Evolutionary conservation across 2,113 vertebrate species (phyloP), one percentile per base, ranked within the genome.

Genomic region (Phylloscopus whistleri): DNA sequence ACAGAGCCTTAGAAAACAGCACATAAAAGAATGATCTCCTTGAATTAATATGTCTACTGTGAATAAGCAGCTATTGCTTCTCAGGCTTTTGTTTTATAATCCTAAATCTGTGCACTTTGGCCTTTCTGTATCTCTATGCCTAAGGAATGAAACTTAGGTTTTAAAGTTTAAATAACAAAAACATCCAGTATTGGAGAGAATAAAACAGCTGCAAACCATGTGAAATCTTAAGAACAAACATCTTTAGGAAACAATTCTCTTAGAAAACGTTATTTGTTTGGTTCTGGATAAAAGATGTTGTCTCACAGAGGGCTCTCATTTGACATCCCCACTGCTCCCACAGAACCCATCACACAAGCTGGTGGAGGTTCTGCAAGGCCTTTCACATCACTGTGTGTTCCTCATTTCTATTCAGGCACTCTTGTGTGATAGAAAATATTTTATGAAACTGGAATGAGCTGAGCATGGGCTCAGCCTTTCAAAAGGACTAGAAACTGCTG

Each of bases 81-180:
- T 89, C 62, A 90, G 86, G 75, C 82, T 95, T 93, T 95, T 81
- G 49, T 93, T 95, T 97, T 90, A 88, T 96, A 97, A 96, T 95
- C 68, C 85, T 88, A 89, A 95, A 94, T 63, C 52, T 90, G 30
- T 84, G 56, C 95, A 95, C 63, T 91, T 91, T 78, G 87, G 69
- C n/a, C 41, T 96, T 48, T 8, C 44, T 55, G 21, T 37, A 41
- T 91, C 64, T 67, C 28, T 39, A 2, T 21, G 51, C 22, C 59
- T 56, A 51, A 91, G 43, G 88, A 91, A 90, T 53, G 37, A 44
- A 75, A 90, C 33, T 35, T 53, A 86, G 20, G 41, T 63, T 41
- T 76, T 73, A 28, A 0, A 12, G 67, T 90, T 85, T 80, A 90
- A 84, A 49, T n/a, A 90, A 76, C 51, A 88, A 72, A 85, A 51